Percentiles rank a stretch among this genome's conserved stretches.
These are phyloP conservation scores for Diarsia rubi DNA, from an alignment of 2,888 invertebrate species.

Conservation along the genomic window DNA sequence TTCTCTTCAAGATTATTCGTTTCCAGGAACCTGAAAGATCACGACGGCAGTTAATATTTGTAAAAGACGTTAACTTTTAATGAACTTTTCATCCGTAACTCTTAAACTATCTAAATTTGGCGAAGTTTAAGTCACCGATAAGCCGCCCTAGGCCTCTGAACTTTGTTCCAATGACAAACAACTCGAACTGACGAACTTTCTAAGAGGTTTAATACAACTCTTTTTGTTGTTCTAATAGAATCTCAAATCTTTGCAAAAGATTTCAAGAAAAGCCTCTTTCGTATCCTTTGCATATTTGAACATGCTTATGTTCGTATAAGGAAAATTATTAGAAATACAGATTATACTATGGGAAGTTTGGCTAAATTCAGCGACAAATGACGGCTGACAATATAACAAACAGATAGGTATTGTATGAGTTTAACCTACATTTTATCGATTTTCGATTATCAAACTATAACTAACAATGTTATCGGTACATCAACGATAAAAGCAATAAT, in stretches of 20 bases:
- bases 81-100: constrained; percentile 65
- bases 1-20: constrained; percentile 29
- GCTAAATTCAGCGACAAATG: constrained; percentile 12
- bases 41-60: constrained; percentile 51
- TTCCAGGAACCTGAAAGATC: constrained; percentile 38
- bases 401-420: background rate
- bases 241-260: constrained; percentile 52
- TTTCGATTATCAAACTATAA: constrained; percentile 34
- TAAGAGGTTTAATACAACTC: constrained; percentile 65
- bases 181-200: constrained; percentile 59
- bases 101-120: constrained; percentile 67
- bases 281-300: constrained; percentile 55
- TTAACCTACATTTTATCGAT: constrained; percentile 19
- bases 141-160: constrained; percentile 58
- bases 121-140: constrained; percentile 64
- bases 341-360: constrained; percentile 16
- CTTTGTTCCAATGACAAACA: constrained; percentile 68
- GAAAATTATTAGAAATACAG: constrained; percentile 35
- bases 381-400: constrained; percentile 15
- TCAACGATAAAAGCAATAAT: constrained; percentile 43
- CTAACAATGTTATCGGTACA: constrained; percentile 45
- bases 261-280: constrained; percentile 51
- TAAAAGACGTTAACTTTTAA: constrained; percentile 54
- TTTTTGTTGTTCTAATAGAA: constrained; percentile 65
- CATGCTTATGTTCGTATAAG: constrained; percentile 23